Evolutionary conservation across 2,888 invertebrate genomes (phyloP), one percentile per base, ranked within the genome.

Genomic region (Brachyptera putata): DNA sequence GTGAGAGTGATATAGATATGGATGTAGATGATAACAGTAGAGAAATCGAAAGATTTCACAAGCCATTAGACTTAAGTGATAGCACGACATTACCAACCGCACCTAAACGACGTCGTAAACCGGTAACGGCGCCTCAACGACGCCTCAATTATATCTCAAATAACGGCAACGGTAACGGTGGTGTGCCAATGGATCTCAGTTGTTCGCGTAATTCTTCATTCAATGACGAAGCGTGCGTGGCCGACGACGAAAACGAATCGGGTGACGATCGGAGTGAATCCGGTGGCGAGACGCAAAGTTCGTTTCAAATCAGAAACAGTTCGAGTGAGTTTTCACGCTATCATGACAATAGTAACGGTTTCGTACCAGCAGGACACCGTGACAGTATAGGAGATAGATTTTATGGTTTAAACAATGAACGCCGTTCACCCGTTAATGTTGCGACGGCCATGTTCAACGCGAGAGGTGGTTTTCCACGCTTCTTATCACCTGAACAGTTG

Each of bases 91-190:
- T 46, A 30, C 56, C 58, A 16, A 37, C 46, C 21, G 48, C 56
- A 56, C 57, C 55, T 73, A 76, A 65, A 71, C 71, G 61, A 73
- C 74, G 56, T 67, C 71, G 57, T 70, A 69, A 36, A 76, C 77
- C 64, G 75, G 74, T 24, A 66, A 77, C 39, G 78, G 78, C 49
- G 77, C 77, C 26, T 21, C 70, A 68, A 16, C 69, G 67, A 53
- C 56, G 63, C 13, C 64, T 64, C 4, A 75, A 73, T 66, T 72
- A 55, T 34, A 65, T 63, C 16, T 66, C 65, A 21, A 61, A 75
- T 43, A 79, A 79, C 70, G 78, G 79, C 64, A 78, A 78, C 63
- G 77, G 79, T 60, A 76, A 76, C 18, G 66, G 65, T 26, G 79
- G 78, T 1, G 79, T 79, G 3, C 53, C 53, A 13, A 53, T 53